phyloP scores from a whole-genome alignment of 2,888 invertebrate species.

The Amblyjoppa fuscipennis region DNA sequence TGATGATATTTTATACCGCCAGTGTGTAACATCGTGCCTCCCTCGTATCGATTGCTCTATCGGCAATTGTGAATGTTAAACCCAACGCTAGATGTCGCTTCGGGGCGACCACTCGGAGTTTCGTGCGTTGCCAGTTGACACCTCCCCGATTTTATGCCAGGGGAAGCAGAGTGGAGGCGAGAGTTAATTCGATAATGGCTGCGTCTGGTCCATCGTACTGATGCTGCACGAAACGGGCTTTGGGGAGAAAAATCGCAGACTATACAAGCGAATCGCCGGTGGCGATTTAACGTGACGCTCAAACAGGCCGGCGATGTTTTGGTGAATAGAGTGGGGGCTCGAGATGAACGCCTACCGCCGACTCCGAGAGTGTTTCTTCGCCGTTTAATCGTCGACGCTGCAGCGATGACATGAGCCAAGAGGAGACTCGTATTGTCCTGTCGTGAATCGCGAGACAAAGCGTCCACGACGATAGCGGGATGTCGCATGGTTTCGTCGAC shows the following conservation, averaged over 20 bases:
- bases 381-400: not conserved
- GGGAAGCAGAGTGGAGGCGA: not conserved
- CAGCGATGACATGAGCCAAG: not conserved
- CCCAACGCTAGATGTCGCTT: not conserved
- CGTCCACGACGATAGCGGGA: not conserved
- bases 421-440: not conserved
- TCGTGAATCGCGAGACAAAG: conserved; percentile 1
- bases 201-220: conserved; percentile 56
- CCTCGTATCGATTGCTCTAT: not conserved
- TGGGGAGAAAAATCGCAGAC: not conserved
- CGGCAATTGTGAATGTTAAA: not conserved
- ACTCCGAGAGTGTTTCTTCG: not conserved
- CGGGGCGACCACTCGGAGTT: not conserved
- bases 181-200: conserved; percentile 33
- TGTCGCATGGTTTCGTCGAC: not conserved
- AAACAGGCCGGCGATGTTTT: conserved; percentile 33
- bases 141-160: not conserved
- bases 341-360: not conserved
- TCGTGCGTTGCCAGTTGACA: conserved; percentile 8
- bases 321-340: conserved; percentile 7
- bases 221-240: conserved; percentile 42
- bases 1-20: not conserved
- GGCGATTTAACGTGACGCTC: not conserved
- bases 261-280: not conserved
- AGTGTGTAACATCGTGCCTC: conserved; percentile 1